Conservation (phyloP, 2,797 vertebrate genomes). For the Darevskia mixta region DNA sequence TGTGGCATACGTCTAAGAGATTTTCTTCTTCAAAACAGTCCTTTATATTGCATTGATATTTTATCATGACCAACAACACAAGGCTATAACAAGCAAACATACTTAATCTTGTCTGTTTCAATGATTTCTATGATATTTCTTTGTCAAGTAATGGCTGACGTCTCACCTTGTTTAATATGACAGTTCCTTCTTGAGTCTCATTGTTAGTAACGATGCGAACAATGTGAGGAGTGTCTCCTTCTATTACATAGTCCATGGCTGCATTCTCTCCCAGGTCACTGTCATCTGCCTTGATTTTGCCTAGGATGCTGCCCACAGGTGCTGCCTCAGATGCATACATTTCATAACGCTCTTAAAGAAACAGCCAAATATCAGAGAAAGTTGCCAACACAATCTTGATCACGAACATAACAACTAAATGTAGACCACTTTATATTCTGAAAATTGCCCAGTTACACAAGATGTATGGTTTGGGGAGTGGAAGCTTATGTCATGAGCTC, state of each 20-base stretch:
- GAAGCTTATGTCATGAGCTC: background rate
- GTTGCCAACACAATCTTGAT: background rate
- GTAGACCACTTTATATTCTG: background rate
- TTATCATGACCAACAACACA: background rate
- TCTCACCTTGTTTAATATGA: slow-evolving; percentile 88
- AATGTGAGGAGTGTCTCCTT: slow-evolving; percentile 82
- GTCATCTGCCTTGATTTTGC: slow-evolving; percentile 89
- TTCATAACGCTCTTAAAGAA: slow-evolving; percentile 86
- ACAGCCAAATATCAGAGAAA: slow-evolving; percentile 30
- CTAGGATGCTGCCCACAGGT: slow-evolving; percentile 84
- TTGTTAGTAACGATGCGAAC: slow-evolving; percentile 88
- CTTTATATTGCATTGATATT: background rate
- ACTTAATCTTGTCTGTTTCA: slow-evolving; percentile 3
- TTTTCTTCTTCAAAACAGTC: background rate
- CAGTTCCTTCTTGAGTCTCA: slow-evolving; percentile 90
- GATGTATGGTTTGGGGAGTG: background rate
- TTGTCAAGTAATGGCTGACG: slow-evolving; percentile 1
- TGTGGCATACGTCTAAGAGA: background rate
- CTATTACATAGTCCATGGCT: slow-evolving; percentile 89
- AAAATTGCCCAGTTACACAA: background rate
- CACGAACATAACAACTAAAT: background rate
- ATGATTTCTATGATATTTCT: background rate
- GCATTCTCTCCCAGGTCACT: slow-evolving; percentile 89
- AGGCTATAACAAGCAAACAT: background rate
- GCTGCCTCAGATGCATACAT: slow-evolving; percentile 88